Evolutionary conservation across 2,797 vertebrate species (phyloP).

Genomic region (Adelosebastes latens): DNA sequence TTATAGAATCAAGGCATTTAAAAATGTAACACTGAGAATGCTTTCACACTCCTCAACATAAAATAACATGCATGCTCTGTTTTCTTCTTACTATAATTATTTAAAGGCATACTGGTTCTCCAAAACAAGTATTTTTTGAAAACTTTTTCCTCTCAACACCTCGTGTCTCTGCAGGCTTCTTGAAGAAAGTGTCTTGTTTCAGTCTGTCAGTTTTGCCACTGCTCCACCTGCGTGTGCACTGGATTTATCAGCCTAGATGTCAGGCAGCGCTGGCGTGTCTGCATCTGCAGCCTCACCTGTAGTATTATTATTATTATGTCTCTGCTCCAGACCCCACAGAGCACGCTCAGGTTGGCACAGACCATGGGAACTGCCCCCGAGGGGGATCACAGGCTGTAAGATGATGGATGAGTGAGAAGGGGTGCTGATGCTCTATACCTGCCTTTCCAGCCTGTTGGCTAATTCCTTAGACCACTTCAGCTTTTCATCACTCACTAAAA

Average conservation of each 20-base stretch:
- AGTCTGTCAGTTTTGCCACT: background rate
- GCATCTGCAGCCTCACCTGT: conserved; percentile 65
- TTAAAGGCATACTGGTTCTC: background rate
- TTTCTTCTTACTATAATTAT: background rate
- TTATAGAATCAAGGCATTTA: background rate
- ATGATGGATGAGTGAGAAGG: conserved; percentile 64
- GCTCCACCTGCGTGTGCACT: conserved; percentile 20
- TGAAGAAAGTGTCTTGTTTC: background rate
- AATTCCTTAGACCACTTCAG: conserved; percentile 81
- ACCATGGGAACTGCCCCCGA: conserved; percentile 83
- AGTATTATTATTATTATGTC: conserved; percentile 53
- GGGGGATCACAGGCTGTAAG: conserved; percentile 80
- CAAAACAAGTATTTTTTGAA: background rate
- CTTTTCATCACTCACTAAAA: conserved; percentile 79
- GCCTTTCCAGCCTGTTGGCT: conserved; percentile 79
- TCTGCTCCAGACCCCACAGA: conserved; percentile 65
- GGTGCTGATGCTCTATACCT: conserved; percentile 61
- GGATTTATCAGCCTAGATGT: conserved; percentile 13
- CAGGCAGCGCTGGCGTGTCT: conserved; percentile 57
- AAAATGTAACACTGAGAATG: background rate
- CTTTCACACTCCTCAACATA: background rate
- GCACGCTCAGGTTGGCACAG: conserved; percentile 72
- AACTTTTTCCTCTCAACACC: background rate
- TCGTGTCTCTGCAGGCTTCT: background rate
- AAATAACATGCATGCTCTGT: background rate